Base-by-base conservation (phyloP, 2,888 invertebrate species). In the Drosophila limbata region DNA sequence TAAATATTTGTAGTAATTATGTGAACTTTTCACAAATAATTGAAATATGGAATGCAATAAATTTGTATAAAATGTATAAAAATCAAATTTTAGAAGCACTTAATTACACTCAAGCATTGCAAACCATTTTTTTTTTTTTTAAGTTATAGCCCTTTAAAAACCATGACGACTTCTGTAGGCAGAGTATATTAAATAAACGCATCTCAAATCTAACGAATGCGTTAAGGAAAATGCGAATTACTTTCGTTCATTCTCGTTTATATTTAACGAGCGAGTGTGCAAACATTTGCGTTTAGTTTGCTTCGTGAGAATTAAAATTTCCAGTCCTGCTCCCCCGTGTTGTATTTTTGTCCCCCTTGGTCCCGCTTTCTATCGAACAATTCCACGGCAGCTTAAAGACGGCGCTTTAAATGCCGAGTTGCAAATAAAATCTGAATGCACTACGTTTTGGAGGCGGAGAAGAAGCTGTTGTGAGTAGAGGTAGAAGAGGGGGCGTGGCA, bases 261-360 rank as follows among this genome's bases (percentile, higher is more conserved):
- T 47, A 31, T 63, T 59, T 59, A 44, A 64, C 63, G 66, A 70
- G 45, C 61, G 50, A 71, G 48, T 76, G 66, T 60, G 67, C 57
- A 80, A 71, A 68, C 55, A 77, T 80, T 77, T 80, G 50, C 51
- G 59, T 71, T 76, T 76, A 79, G 79, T 80, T 55, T 45, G 69
- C 44, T 63, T 35, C 45, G 33, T n/a, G 57, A 67, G 52, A 51
- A 76, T 77, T 77, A 60, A 76, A 76, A 65, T 71, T 42, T 51
- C 62, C 53, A 39, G 1, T 55, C 8, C 39, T 25, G 10, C 11
- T 31, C 6, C 17, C 25, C 17, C 17, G 28, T n/a, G 25, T n/a
- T 17, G 28, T 33, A 19, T 51, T 6, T 53, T 3, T 6, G 17
- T 3, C 9, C 3, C 19, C 28, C 10, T 15, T 6, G 5, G 11